A percentile compares a stretch with the other conserved stretches of the same genome.
phyloP scores from a whole-genome alignment of 2,888 invertebrate species.

The Drosophila paranaensis region DNA sequence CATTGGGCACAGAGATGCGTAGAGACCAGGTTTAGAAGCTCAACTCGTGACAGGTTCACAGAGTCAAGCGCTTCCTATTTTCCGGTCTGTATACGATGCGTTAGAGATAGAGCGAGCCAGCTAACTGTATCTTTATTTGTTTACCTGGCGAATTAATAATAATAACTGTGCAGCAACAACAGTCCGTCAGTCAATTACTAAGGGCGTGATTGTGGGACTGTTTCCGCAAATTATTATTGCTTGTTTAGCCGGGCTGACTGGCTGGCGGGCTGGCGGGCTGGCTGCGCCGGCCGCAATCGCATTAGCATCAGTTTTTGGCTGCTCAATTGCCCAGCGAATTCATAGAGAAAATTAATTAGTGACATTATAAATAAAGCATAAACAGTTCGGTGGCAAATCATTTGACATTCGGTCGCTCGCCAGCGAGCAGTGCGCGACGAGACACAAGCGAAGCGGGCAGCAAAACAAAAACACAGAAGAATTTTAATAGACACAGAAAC shows the following conservation, averaged over 20 bases:
- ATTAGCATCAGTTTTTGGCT: constrained; percentile 63
- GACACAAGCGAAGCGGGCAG: constrained; percentile 11
- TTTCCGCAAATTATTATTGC: constrained; percentile 74
- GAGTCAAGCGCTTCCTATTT: constrained; percentile 25
- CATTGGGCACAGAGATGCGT: constrained; percentile 23
- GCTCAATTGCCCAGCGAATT: constrained; percentile 47
- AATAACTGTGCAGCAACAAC: constrained; percentile 41
- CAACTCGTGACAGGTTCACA: constrained; percentile 36
- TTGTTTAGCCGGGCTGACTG: constrained; percentile 30
- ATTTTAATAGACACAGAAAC: constrained; percentile 18
- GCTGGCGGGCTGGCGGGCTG: background rate
- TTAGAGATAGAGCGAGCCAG: background rate
- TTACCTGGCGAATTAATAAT: constrained; percentile 61
- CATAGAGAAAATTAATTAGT: constrained; percentile 72
- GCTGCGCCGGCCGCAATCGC: constrained; percentile 52
- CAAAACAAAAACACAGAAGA: background rate
- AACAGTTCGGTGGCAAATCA: constrained; percentile 68
- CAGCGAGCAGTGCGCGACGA: constrained; percentile 47
- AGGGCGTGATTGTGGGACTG: constrained; percentile 62
- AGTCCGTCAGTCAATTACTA: constrained; percentile 54
- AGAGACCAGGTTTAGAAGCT: constrained; percentile 6
- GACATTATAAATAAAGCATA: constrained; percentile 74
- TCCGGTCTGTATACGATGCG: constrained; percentile 32
- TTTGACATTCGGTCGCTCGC: constrained; percentile 69
- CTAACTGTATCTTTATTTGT: constrained; percentile 16